Conservation (phyloP, 2,113 vertebrate species). For the Lathamus discolor region DNA sequence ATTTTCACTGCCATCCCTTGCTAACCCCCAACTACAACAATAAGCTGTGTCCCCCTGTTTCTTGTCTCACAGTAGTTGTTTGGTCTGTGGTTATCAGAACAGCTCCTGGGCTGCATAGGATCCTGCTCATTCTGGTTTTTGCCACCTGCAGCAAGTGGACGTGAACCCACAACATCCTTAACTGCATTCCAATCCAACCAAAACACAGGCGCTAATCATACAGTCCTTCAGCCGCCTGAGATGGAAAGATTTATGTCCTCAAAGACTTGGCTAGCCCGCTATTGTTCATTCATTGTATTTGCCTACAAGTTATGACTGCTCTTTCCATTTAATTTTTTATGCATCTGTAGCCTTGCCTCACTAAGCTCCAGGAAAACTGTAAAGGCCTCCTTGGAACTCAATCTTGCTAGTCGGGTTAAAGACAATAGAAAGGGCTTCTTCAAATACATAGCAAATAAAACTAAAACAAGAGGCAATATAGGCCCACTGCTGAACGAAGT, state of each 20-base stretch:
- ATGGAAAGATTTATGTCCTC: constrained; percentile 50
- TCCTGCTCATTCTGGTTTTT: constrained; percentile 45
- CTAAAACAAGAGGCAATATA: too few species aligned
- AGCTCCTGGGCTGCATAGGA: not conserved
- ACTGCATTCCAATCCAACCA: constrained; percentile 49
- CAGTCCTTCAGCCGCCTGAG: constrained; percentile 41
- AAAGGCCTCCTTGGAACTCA: too few species aligned
- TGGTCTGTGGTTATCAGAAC: not conserved
- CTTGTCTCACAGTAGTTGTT: not conserved
- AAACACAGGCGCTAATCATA: constrained; percentile 30
- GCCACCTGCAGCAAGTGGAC: constrained; percentile 45
- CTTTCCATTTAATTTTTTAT: constrained; percentile 56
- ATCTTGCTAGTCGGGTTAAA: too few species aligned
- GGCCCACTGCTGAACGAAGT: too few species aligned
- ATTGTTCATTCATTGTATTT: constrained; percentile 51
- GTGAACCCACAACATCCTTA: constrained; percentile 30
- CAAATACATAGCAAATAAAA: too few species aligned
- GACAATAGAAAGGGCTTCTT: too few species aligned
- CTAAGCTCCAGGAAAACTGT: constrained; percentile 18
- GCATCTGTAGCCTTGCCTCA: not conserved
- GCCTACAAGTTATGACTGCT: constrained; percentile 49
- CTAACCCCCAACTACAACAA: not conserved
- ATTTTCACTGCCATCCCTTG: not conserved
- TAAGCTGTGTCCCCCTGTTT: not conserved
- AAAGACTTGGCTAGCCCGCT: constrained; percentile 18